Evolutionary conservation across 2,113 vertebrate species (phyloP).

Genomic region (Carassius auratus): DNA sequence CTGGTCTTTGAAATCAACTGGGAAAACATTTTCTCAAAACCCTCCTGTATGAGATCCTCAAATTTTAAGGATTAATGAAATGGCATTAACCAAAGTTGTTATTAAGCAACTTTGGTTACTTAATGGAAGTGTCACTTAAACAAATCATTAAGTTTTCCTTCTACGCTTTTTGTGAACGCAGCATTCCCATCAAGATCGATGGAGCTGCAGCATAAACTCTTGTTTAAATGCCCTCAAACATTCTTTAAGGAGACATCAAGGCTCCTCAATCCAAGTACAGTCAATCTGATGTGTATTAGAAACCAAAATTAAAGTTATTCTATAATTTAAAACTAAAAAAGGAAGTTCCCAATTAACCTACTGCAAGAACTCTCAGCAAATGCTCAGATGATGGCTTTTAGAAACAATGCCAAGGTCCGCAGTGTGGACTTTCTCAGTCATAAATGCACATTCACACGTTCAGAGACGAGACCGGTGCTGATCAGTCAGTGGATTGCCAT

Average conservation of each 20-base stretch:
- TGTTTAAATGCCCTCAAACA: neutral
- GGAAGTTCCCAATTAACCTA: no score
- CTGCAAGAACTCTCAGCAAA: conserved; percentile 1
- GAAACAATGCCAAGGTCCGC: conserved; percentile 15
- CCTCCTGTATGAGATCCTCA: neutral
- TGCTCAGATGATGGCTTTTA: conserved; percentile 32
- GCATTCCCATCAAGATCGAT: neutral
- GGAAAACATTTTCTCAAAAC: neutral
- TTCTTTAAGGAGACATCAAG: neutral
- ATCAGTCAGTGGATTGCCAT: conserved; percentile 34
- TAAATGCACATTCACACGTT: conserved; percentile 23
- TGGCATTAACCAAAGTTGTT: neutral
- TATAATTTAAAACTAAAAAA: neutral
- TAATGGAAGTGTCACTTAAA: neutral
- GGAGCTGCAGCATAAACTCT: neutral
- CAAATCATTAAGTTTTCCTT: neutral
- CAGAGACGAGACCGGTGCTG: conserved; percentile 6
- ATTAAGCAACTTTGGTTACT: neutral
- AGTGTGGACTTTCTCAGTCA: neutral
- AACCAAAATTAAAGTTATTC: conserved; percentile 23
- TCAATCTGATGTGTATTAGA: neutral
- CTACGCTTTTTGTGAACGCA: neutral
- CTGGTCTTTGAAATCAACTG: neutral
- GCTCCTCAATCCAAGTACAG: conserved; percentile 4
- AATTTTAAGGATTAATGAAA: neutral